Conservation (phyloP, 2,888 invertebrate genomes). For the Sthenelais limicola region DNA sequence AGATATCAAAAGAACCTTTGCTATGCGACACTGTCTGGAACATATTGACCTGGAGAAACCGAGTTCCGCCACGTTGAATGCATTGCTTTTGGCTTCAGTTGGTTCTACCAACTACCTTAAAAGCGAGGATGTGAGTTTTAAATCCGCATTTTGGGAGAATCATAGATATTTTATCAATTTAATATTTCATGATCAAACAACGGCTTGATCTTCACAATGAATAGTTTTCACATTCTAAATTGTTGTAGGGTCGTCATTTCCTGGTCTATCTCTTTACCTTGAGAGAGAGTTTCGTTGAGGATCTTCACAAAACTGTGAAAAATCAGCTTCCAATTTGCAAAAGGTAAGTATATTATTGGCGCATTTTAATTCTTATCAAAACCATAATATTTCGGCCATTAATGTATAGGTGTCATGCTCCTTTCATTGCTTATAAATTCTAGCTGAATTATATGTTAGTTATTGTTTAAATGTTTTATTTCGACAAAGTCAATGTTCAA, state of each 20-base stretch:
- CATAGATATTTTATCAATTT: not conserved
- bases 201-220: too few species aligned
- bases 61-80: conserved; percentile 45
- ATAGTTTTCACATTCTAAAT: too few species aligned
- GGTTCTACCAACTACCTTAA: conserved; percentile 54
- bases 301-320: conserved; percentile 59
- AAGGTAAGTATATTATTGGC: conserved; percentile 56
- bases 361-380: too few species aligned
- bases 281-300: conserved; percentile 55
- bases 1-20: conserved; percentile 58
- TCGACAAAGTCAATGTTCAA: too few species aligned
- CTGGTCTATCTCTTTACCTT: conserved; percentile 60
- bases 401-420: too few species aligned
- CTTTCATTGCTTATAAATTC: too few species aligned
- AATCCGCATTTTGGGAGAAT: too few species aligned
- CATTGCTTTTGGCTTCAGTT: conserved; percentile 54
- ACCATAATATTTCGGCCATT: too few species aligned
- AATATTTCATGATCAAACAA: not conserved
- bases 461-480: too few species aligned
- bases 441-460: too few species aligned
- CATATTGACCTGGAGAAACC: conserved; percentile 53
- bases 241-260: conserved; percentile 63
- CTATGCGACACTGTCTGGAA: conserved; percentile 54
- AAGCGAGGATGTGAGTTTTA: conserved; percentile 56
- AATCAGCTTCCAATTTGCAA: conserved; percentile 57